Base-by-base conservation (phyloP, 1,140 invertebrate species). In the Oncopodura yosiiana region DNA sequence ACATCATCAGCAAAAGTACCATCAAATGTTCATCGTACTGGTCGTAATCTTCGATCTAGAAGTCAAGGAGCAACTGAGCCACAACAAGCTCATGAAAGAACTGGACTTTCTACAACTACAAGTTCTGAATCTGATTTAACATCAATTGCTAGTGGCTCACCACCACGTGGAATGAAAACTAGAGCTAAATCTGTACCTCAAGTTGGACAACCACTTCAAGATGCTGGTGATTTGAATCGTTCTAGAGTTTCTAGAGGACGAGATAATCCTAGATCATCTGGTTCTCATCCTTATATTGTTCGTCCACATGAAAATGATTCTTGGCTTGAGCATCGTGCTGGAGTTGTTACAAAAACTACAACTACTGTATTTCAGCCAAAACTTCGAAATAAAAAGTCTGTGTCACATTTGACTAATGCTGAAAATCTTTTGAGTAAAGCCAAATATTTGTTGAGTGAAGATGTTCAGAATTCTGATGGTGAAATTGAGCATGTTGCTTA, bases 401-500 rank as follows among this genome's bases (percentile, higher is more conserved):
- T 95, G 0, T 83, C 81, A 0, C 89, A 86, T 66, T 70, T 96
- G 2, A 76, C 75, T 2, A 71, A 77, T 56, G 73, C 76, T 0
- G 81, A 79, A 52, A 86, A 92, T 67, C 75, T 92, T 23, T 78
- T 77, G 0, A 82, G 84, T 58, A 82, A 82, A 26, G 84, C 81
- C 0, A 92, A 92, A 69, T 98, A 98, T 69, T 86, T 88, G 58
- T 73, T 98, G 1, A 83, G 93, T 23, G 83, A 89, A 1, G 93
- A 97, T 72, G 84, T 91, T 61, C 81, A 86, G 36, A 90, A 95
- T 68, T 83, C 84, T 0, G 83, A 86, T 65, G 94, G 93, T 0
- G 88, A 94, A 68, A 70, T 98, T 2, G 87, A 93, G 71, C 97
- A 93, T 0, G 87, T 87, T 65, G 66, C 96, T 34, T 89, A 88